Evolutionary conservation across 2,797 vertebrate genomes (phyloP), one percentile per base, ranked within the genome.

Genomic region (Jordanella pulchra): DNA sequence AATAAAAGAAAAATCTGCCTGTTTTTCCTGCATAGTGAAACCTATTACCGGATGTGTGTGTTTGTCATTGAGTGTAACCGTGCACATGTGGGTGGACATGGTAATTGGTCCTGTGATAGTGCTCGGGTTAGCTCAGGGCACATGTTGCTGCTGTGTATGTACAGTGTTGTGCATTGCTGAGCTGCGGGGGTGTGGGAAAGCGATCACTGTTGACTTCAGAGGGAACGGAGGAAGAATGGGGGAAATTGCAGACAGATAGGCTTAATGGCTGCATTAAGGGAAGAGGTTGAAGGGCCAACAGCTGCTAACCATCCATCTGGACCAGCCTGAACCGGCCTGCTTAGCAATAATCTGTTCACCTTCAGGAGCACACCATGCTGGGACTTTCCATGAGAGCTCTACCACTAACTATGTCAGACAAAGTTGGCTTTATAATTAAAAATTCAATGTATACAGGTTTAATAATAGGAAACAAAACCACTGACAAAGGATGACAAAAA

Each of bases 191-290:
- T 92, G 90, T 92, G 92, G 88, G 90, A 93, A 92, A 86, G 69
- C 64, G 30, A 88, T 90, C 82, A 71, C 71, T 76, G 78, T 60
- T 67, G 86, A 89, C 86, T 86, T 91, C 84, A 89, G 89, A 88
- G 87, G 72, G 79, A 89, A 73, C 78, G 13, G 84, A 75, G 78
- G 84, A 89, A 91, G 91, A 90, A 89, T 84, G 87, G 90, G 5
- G 91, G 89, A 93, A 92, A 90, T 87, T 90, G 85, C 87, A 85
- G 88, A 91, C 86, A 88, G 90, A 92, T 86, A 88, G 77, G 83
- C 77, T 84, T 91, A 90, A 92, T 93, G 85, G 85, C 71, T 72
- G 86, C 71, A 88, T 84, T 89, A 88, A 91, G 84, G 82, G 89
- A 89, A 85, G 88, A 87, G 90, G 87, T 87, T 92, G 87, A 27